Conservation (phyloP, 2,888 invertebrate species). For the Drosophila testacea region DNA sequence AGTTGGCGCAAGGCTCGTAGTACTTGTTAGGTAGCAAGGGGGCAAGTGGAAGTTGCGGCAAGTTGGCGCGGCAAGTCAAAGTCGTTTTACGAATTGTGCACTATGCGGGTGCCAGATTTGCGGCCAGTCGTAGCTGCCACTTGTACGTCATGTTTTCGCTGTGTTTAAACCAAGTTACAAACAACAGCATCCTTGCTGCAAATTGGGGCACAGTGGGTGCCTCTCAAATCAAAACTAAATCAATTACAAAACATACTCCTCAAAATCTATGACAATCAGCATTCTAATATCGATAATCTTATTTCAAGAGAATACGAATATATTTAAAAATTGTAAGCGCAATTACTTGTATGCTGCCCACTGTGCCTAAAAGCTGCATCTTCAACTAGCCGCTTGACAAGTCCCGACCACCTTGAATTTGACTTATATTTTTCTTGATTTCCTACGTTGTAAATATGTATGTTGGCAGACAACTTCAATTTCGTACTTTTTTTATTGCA, state of each 20-base stretch:
- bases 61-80: constrained; percentile 18
- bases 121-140: constrained; percentile 46
- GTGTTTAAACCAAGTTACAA: constrained; percentile 59
- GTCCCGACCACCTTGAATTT: constrained; percentile 71
- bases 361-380: constrained; percentile 4
- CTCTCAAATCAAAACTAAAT: neutral
- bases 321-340: neutral
- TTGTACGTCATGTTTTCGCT: constrained; percentile 70
- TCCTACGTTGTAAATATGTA: constrained; percentile 60
- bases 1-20: constrained; percentile 25
- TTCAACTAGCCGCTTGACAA: constrained; percentile 44
- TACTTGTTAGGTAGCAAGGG: constrained; percentile 6
- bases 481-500: constrained; percentile 41
- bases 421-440: constrained; percentile 54
- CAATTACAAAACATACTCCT: neutral
- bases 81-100: constrained; percentile 55
- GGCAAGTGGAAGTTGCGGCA: neutral
- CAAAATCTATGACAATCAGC: no score
- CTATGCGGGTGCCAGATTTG: constrained; percentile 69
- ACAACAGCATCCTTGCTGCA: constrained; percentile 28
- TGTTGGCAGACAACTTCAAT: constrained; percentile 48
- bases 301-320: no score
- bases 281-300: no score
- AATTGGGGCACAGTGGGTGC: constrained; percentile 39
- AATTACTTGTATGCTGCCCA: neutral